These are phyloP conservation scores for Bhutanitis thaidina DNA, from an alignment of 2,888 invertebrate genomes.

Conservation along the genomic window DNA sequence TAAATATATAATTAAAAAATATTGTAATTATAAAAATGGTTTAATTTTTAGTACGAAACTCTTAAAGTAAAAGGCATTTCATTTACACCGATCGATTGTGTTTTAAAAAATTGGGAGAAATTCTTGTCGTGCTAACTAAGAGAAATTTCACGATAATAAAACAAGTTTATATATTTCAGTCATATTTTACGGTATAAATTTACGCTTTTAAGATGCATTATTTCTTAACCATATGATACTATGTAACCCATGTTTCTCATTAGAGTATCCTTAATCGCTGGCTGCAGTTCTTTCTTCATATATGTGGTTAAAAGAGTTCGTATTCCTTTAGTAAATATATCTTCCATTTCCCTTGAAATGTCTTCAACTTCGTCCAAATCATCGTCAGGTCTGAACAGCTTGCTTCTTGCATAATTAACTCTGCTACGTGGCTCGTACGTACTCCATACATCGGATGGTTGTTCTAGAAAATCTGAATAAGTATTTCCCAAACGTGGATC, in stretches of 20 bases:
- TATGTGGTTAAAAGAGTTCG: constrained; percentile 88
- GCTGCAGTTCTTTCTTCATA: constrained; percentile 90
- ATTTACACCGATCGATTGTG: too few relatives aligned
- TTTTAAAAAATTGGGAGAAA: too few relatives aligned
- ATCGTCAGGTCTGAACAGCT: constrained; percentile 72
- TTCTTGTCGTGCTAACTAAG: too few relatives aligned
- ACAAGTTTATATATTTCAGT: constrained; percentile 15
- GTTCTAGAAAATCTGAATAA: constrained; percentile 39
- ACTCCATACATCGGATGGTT: constrained; percentile 56
- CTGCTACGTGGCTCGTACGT: constrained; percentile 59
- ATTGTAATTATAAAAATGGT: too few relatives aligned
- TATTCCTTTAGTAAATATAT: constrained; percentile 91
- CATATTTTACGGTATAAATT: constrained; percentile 2
- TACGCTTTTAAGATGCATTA: background rate
- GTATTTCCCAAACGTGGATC: constrained; percentile 48
- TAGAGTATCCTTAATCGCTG: constrained; percentile 91
- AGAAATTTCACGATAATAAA: too few relatives aligned
- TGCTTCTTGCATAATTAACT: constrained; percentile 68
- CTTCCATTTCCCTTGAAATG: constrained; percentile 89
- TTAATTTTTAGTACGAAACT: too few relatives aligned
- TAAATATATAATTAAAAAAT: too few relatives aligned
- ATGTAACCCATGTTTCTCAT: constrained; percentile 94
- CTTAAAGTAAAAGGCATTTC: too few relatives aligned
- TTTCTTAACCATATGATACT: constrained; percentile 86
- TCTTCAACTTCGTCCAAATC: constrained; percentile 82